Base-by-base conservation (phyloP, 2,888 invertebrate genomes). In the Ypsolopha scabrella region DNA sequence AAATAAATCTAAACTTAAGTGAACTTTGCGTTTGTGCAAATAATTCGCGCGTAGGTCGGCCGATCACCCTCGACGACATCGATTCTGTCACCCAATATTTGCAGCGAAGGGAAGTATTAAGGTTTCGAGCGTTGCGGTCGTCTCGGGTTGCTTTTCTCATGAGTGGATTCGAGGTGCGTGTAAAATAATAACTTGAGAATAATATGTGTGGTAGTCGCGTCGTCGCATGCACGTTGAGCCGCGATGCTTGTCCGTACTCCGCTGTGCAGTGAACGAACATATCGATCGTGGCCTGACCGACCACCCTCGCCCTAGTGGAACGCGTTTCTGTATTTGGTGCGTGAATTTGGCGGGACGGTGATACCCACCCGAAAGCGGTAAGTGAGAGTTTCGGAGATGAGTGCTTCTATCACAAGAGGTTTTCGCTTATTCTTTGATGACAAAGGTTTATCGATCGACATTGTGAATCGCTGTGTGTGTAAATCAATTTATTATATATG, bases 121-220 rank as follows among this genome's bases (percentile, higher is more conserved):
- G 86, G 86, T 85, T 85, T 86, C 85, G 81, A 78, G 71, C 80
- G 73, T 71, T 86, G 85, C 80, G 86, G 86, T 86, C 85, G 82
- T 83, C 80, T 86, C 86, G 75, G 65, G 81, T 86, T 85, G 79
- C 86, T 82, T 86, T 86, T 86, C 86, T 85, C 86, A 85, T 85
- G 86, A 83, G 82, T 85, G 83, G 80, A 51, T 45, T 51, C 45
- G 51, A 83, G 80, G 77, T 80, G 79, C 77, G 75, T 81, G 83
- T 82, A 82, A 82, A 83, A 75, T 85, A 80, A 86, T 85, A 85
- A 85, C 80, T 81, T 79, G 80, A 78, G 78, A 85, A 73, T 80
- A 76, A 74, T 51, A 7, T 78, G 75, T 74, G 79, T 78, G 76
- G 65, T 46, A 72, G 79, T 76, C 71, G 73, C 63, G 76, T 68